Percentiles rank a stretch among this genome's conserved stretches.
These are phyloP conservation scores for Hippocampus zosterae DNA, from an alignment of 2,113 vertebrate species.

Conservation along the genomic window DNA sequence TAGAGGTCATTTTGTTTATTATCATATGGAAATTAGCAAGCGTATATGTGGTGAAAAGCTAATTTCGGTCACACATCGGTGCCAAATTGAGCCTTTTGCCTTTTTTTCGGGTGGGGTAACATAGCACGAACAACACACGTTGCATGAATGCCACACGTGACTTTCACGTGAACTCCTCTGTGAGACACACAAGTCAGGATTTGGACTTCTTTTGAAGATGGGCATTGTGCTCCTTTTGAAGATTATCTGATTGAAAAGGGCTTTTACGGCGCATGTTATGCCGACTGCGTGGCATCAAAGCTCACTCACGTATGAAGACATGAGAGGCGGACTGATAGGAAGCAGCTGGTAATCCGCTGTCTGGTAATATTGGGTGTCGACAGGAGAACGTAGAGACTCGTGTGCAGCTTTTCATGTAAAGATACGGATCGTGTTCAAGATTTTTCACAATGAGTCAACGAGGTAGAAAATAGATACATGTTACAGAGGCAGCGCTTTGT, in stretches of 20 bases:
- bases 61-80: slow-evolving; percentile 8
- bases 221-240: slow-evolving; percentile 45
- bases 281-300: slow-evolving; percentile 36
- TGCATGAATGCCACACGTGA: slow-evolving; percentile 41
- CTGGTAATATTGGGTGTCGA: slow-evolving; percentile 20
- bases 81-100: slow-evolving; percentile 33
- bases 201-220: slow-evolving; percentile 49
- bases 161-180: slow-evolving; percentile 39
- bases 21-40: slow-evolving; percentile 53
- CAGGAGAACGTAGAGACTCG: slow-evolving; percentile 30
- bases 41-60: slow-evolving; percentile 16
- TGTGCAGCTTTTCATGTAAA: too few species aligned
- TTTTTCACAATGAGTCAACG: too few species aligned
- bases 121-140: slow-evolving; percentile 37
- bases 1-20: slow-evolving; percentile 47
- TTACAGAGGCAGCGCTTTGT: too few species aligned
- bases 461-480: too few species aligned
- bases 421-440: too few species aligned
- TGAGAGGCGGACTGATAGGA: slow-evolving; percentile 17
- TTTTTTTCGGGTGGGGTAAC: slow-evolving; percentile 1
- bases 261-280: slow-evolving; percentile 42
- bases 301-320: slow-evolving; percentile 7
- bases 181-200: slow-evolving; percentile 37
- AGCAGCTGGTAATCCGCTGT: slow-evolving; percentile 10
- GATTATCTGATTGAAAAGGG: slow-evolving; percentile 47